phyloP scores from a whole-genome alignment of 2,113 vertebrate species.

The Corythornis madagascariensis region DNA sequence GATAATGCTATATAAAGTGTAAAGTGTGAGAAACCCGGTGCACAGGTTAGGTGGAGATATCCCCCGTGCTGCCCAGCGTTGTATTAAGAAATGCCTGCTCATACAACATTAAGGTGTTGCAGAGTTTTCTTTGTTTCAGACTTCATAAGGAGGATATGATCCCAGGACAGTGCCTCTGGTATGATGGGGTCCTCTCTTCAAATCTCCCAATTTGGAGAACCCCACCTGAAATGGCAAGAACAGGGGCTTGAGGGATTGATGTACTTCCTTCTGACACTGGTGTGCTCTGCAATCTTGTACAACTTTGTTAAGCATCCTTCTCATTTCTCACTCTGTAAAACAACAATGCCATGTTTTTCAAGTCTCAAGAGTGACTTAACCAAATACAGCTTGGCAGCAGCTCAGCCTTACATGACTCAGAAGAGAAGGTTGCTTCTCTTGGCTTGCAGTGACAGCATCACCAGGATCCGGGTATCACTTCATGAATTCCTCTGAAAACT shows the following conservation, averaged over 20 bases:
- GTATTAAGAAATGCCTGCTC: too few relatives aligned
- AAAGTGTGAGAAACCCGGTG: too few relatives aligned
- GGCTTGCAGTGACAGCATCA: neutral
- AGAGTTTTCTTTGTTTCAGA: too few relatives aligned
- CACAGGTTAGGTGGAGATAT: too few relatives aligned
- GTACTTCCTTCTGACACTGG: neutral
- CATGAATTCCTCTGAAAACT: neutral
- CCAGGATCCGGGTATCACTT: neutral
- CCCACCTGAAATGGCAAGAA: neutral
- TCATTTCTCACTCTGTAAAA: neutral
- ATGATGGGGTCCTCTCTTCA: neutral
- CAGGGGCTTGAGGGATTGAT: neutral
- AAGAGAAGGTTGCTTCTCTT: neutral
- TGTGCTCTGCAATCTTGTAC: neutral
- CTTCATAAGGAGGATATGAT: neutral
- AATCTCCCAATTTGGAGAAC: neutral
- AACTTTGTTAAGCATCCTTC: neutral
- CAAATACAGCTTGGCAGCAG: neutral
- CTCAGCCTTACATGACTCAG: neutral
- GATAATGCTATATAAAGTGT: too few relatives aligned
- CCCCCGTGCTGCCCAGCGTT: too few relatives aligned
- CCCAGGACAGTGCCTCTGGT: neutral
- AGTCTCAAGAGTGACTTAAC: neutral
- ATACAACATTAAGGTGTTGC: too few relatives aligned
- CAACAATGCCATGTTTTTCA: neutral